A percentile compares a stretch with the other conserved stretches of the same genome.
These are phyloP conservation scores for Tetraodon nigroviridis DNA, from an alignment of 2,113 vertebrate genomes.

Conservation along the genomic window DNA sequence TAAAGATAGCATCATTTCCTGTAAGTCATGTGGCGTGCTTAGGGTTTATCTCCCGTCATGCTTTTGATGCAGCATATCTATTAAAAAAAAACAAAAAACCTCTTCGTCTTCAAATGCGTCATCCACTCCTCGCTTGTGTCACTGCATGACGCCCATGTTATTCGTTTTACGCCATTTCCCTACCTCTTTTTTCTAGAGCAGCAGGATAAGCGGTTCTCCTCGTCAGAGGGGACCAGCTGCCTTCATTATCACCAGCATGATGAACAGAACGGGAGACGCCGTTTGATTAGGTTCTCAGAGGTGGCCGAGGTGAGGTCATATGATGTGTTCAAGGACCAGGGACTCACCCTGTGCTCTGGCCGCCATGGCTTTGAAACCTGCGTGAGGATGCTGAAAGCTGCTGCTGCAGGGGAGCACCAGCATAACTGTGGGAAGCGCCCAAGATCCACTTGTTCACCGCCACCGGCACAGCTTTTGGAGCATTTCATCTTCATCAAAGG, in stretches of 20 bases:
- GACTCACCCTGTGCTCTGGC: no score
- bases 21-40: not conserved
- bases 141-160: slow-evolving; percentile 7
- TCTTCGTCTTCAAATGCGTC: not conserved
- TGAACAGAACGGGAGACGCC: no score
- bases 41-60: no score
- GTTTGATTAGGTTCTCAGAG: no score
- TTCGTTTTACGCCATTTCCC: slow-evolving; percentile 26
- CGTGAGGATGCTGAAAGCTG: no score
- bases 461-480: not conserved
- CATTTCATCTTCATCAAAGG: not conserved
- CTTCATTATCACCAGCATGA: slow-evolving; percentile 44
- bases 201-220: slow-evolving; percentile 39
- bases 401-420: no score
- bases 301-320: no score
- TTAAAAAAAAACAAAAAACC: no score
- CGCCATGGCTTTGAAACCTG: no score
- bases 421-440: no score
- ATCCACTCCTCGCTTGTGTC: slow-evolving; percentile 19
- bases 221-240: slow-evolving; percentile 20
- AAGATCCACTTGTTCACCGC: not conserved
- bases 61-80: no score
- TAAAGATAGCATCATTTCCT: not conserved
- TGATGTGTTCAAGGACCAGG: no score
- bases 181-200: slow-evolving; percentile 8